These are phyloP conservation scores for Rhinolophus sinicus DNA, from an alignment of 2,113 vertebrate genomes.

Conservation along the genomic window DNA sequence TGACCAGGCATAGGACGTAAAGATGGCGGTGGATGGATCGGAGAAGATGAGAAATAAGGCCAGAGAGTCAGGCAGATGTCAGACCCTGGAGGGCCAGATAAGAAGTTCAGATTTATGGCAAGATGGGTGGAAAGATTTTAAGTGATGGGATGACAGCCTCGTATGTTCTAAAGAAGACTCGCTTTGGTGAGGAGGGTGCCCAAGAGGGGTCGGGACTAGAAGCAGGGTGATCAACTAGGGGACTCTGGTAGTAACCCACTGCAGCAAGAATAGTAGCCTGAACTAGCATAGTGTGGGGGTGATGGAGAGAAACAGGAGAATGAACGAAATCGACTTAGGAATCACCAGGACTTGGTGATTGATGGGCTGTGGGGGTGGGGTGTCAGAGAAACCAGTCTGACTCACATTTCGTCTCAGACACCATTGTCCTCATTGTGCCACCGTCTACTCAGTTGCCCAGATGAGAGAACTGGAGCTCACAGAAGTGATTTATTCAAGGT, in stretches of 20 bases:
- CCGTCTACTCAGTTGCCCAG: neutral
- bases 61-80: neutral
- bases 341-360: neutral
- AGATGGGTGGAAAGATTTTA: neutral
- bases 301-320: neutral
- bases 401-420: neutral
- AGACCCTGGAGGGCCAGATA: neutral
- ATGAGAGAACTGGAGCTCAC: neutral
- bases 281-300: neutral
- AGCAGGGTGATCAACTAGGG: neutral
- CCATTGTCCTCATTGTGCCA: fast-evolving
- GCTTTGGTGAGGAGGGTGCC: neutral
- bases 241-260: neutral
- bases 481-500: neutral
- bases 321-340: neutral
- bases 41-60: neutral
- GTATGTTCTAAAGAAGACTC: neutral
- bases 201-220: neutral
- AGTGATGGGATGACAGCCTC: neutral
- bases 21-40: neutral
- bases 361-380: neutral
- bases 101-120: neutral
- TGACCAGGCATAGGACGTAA: neutral
- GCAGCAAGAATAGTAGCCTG: neutral
- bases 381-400: neutral